These are phyloP conservation scores for Schlechtendalia chinensis DNA, from an alignment of 1,140 invertebrate species.

Conservation along the genomic window DNA sequence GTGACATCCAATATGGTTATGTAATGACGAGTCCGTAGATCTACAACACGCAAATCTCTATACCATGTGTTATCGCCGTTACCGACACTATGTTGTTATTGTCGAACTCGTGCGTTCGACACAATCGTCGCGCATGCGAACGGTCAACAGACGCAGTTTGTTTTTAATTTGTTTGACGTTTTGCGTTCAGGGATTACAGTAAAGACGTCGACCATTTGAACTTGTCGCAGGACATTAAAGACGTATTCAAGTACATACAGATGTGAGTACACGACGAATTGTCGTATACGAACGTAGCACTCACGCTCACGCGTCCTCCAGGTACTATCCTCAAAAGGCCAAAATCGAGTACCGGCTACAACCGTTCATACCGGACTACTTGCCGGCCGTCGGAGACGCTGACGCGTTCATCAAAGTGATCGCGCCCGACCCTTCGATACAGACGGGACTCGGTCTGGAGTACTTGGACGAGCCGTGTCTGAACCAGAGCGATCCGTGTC, in stretches of 20 bases:
- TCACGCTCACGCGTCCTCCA: slow-evolving; percentile 55
- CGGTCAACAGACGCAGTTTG: not conserved
- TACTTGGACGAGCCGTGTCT: slow-evolving; percentile 93
- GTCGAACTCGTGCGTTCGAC: no score
- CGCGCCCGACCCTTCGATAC: slow-evolving; percentile 69
- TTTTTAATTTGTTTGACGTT: not conserved
- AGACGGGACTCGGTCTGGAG: slow-evolving; percentile 74
- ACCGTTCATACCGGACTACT: slow-evolving; percentile 95
- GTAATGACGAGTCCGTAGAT: no score
- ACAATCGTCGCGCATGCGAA: no score
- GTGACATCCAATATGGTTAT: no score
- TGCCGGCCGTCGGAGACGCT: slow-evolving; percentile 96
- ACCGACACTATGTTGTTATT: no score
- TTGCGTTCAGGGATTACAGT: not conserved
- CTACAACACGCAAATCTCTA: no score
- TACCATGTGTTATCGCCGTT: no score
- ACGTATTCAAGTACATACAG: slow-evolving; percentile 89
- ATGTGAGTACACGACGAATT: slow-evolving; percentile 63
- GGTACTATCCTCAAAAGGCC: slow-evolving; percentile 88
- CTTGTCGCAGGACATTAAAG: slow-evolving; percentile 82
- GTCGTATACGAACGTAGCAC: not conserved
- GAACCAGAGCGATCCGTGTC: slow-evolving; percentile 91
- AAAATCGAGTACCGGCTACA: slow-evolving; percentile 86
- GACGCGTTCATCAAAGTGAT: slow-evolving; percentile 95
- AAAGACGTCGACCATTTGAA: slow-evolving; percentile 80